These are phyloP conservation scores for Lepisosteus oculatus DNA, from an alignment of 2,113 vertebrate species.

Conservation along the genomic window DNA sequence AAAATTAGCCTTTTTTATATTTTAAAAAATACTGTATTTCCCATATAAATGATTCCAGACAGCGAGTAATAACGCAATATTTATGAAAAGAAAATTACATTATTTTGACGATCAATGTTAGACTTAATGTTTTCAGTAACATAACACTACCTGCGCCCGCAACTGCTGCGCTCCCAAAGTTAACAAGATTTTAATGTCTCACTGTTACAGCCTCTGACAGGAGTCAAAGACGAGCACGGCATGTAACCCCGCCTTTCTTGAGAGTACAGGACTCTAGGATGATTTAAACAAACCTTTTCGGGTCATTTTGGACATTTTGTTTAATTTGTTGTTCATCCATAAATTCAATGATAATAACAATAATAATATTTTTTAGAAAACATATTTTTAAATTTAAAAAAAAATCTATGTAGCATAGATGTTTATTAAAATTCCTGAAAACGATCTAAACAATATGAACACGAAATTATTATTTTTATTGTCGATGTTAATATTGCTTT, in stretches of 20 bases:
- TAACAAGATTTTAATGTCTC: neutral
- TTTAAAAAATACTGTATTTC: neutral
- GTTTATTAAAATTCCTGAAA: neutral
- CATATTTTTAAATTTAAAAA: neutral
- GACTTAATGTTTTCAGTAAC: too few species aligned
- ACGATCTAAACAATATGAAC: neutral
- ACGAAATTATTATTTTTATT: neutral
- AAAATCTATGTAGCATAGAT: neutral
- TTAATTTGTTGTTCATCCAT: too few species aligned
- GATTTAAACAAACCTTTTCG: too few species aligned
- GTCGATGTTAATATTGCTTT: neutral
- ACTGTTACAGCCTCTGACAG: neutral
- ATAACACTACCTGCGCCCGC: neutral
- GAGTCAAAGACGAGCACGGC: neutral
- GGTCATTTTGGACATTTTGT: neutral
- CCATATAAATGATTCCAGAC: neutral
- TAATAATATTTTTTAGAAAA: neutral
- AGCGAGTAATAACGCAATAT: too few species aligned
- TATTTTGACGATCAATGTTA: too few species aligned
- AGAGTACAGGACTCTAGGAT: neutral
- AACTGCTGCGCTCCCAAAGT: neutral
- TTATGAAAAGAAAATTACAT: too few species aligned
- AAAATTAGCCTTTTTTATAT: neutral
- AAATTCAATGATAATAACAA: neutral
- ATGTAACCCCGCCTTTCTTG: constrained; percentile 13